phyloP scores from a whole-genome alignment of 2,888 invertebrate species.

The Drosophila mettleri region DNA sequence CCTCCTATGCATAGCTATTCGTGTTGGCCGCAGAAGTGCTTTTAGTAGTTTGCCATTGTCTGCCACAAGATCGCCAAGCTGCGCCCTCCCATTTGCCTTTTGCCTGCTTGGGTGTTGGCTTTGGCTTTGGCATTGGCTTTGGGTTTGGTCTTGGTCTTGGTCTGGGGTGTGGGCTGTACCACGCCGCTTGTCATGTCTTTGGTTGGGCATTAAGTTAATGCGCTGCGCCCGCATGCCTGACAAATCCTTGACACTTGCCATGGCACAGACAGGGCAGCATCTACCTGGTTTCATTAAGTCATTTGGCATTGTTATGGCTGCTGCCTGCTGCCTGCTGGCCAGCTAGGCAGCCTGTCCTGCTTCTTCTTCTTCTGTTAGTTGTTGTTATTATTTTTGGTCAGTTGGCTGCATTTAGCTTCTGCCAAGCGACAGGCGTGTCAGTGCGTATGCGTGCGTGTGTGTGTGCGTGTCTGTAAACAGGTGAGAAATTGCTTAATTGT shows the following conservation, averaged over 20 bases:
- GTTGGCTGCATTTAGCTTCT: slow-evolving; percentile 31
- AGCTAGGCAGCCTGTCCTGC: slow-evolving; percentile 17
- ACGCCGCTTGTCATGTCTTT: slow-evolving; percentile 68
- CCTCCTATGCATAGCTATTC: slow-evolving; percentile 35
- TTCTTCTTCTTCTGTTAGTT: slow-evolving; percentile 25
- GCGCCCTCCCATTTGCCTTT: slow-evolving; percentile 12
- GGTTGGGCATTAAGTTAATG: slow-evolving; percentile 78
- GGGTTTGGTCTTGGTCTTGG: slow-evolving; percentile 13
- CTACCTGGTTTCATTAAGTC: slow-evolving; percentile 74
- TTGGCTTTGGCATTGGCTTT: slow-evolving; percentile 12
- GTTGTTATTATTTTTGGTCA: slow-evolving; percentile 39
- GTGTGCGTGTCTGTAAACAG: slow-evolving; percentile 56
- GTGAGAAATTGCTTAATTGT: slow-evolving; percentile 81
- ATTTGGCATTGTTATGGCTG: slow-evolving; percentile 71
- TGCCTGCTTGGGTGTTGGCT: slow-evolving; percentile 12
- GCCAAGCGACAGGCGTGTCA: slow-evolving; percentile 11
- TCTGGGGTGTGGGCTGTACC: slow-evolving; percentile 18
- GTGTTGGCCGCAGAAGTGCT: slow-evolving; percentile 73
- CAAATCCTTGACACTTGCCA: slow-evolving; percentile 74
- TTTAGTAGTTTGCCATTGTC: slow-evolving; percentile 78
- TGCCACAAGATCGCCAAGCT: slow-evolving; percentile 54
- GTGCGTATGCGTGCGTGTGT: slow-evolving; percentile 7
- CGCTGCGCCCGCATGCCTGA: slow-evolving; percentile 55
- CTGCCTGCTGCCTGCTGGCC: slow-evolving; percentile 40
- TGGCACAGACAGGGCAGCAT: slow-evolving; percentile 28